Evolutionary conservation across 2,797 vertebrate species (phyloP).

Genomic region (Megaceryle alcyon): DNA sequence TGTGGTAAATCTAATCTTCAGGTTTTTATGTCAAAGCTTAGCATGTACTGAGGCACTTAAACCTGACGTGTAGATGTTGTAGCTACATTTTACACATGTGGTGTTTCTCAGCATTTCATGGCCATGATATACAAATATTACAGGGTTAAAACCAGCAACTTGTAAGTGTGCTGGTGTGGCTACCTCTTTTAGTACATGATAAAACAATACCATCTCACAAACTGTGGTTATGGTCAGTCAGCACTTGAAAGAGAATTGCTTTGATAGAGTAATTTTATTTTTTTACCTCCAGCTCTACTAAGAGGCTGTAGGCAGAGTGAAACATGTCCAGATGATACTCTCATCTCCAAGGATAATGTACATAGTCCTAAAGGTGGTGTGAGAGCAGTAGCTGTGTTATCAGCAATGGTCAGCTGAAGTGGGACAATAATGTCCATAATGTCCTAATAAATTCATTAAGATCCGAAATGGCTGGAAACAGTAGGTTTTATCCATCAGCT

Average conservation of each 20-base stretch:
- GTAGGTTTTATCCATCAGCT: not conserved
- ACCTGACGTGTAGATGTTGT: not conserved
- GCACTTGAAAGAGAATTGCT: not conserved
- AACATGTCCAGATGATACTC: not conserved
- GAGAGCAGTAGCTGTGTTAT: not conserved
- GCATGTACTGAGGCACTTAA: not conserved
- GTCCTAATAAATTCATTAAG: not conserved
- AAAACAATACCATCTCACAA: not conserved
- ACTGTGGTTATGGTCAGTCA: not conserved
- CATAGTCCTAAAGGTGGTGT: not conserved
- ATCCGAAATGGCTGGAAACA: not conserved
- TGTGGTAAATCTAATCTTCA: constrained; percentile 14
- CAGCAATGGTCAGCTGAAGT: not conserved
- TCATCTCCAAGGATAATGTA: not conserved
- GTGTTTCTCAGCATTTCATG: not conserved
- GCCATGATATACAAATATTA: not conserved
- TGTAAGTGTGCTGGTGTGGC: not conserved
- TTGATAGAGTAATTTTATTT: not conserved
- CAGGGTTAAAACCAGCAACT: not conserved
- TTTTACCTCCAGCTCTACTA: not conserved
- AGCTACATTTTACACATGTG: not conserved
- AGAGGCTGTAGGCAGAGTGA: not conserved
- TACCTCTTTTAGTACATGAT: not conserved
- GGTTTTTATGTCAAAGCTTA: not conserved
- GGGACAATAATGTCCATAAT: not conserved